Base-by-base conservation (phyloP, 2,113 vertebrate species). In the Bufo bufo region DNA sequence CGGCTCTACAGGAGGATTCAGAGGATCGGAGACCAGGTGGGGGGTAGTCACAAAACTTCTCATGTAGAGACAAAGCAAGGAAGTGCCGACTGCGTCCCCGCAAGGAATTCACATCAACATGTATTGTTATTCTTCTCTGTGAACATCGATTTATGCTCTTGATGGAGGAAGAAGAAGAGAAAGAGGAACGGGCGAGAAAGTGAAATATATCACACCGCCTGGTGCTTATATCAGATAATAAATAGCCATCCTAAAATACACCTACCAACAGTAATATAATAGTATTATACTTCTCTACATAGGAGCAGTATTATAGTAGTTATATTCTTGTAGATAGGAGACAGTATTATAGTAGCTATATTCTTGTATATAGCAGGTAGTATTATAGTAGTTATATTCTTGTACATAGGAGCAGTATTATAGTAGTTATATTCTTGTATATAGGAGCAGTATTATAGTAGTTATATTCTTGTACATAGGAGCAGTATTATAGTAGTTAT, bases 1-100 rank as follows among this genome's bases (percentile, higher is more conserved):
- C 49, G 45, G 72, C 65, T 59, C 14, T 82, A 69, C 63, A 71
- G 58, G 78, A 81, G 49, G 85, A 81, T 80, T 79, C 77, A 47
- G n/a, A 45, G 66, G 65, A 86, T 69, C 47, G 19, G 58, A 7
- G n/a, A 81, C 77, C 85, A 58, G 85, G 23, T 1, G 45, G 82
- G 85, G 72, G 33, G 77, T 71, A 71, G 78, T 80, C 77, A 86
- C 33, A 50, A 20, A 47, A 33, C 56, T 20, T 49, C 59, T 50
- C 33, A 59, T 78, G 58, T 77, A 78, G 19, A 33, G 33, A 86
- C n/a, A 71, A 77, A 85, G 63, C 43, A 63, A 58, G 45, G 45
- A 20, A 61, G 63, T 33, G 45, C 7, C 47, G 84, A 12, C 10
- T 45, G 33, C 11, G 4, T 74, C 71, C 17, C 71, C 4, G 43